Evolutionary conservation across 2,113 vertebrate genomes (phyloP), one percentile per base, ranked within the genome.

Genomic region (Limanda limanda): DNA sequence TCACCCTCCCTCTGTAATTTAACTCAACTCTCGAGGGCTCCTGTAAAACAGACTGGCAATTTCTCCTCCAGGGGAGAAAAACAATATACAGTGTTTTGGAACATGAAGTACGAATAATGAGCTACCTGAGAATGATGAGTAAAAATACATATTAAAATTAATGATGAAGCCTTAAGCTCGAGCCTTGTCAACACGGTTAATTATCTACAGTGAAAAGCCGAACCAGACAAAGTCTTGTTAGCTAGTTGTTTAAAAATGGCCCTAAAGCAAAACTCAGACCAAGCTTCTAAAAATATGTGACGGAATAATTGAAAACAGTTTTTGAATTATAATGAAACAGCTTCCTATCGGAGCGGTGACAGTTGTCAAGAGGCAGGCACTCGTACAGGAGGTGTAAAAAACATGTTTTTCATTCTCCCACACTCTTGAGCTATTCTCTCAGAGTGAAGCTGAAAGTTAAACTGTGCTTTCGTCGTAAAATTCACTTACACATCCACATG

Each of bases 31-130:
- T 54, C 1, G 25, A 79, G 52, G 54, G 18, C 9, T 9, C 58
- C 24, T 60, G 48, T 66, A 25, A 67, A 74, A 65, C 52, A 68
- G 60, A 10, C 18, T 48, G 35, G 17, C 37, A 52, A 64, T 67
- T 8, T 37, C 3, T 58, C 57, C 66, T 71, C 18, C 15, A 2
- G 61, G 54, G 5, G 11, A 64, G 6, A 17, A 21, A 54, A 71
- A 40, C 40, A 12, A 77, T 61, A 57, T 17, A 31, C 25, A 56
- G 23, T 6, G 14, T 11, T 69, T 71, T 20, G 10, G 47, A 64
- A 54, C 40, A 62, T 66, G n/a, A 57, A 78, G 48, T 59, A 20
- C 61, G n/a, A 66, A 69, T 84, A 82, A 88, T 74, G 65, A 71
- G 42, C 51, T 68, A 71, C 45, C 72, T 68, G 65, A 72, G 66